Evolutionary conservation across 2,113 vertebrate species (phyloP).

Genomic region (Cisticola juncidis): DNA sequence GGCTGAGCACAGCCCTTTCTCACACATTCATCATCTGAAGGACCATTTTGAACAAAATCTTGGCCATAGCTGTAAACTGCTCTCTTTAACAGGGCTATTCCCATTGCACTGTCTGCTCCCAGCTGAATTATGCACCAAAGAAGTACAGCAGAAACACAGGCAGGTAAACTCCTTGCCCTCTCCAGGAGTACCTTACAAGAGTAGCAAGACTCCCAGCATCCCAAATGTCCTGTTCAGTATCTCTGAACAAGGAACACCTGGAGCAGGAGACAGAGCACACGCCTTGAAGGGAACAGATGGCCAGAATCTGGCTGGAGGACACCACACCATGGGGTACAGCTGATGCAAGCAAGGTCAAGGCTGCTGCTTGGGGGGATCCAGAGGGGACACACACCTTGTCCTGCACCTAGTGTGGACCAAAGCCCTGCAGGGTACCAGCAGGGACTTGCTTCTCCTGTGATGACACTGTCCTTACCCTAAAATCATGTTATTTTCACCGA

Average conservation of each 20-base stretch:
- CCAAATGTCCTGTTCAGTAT: neutral
- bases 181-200: neutral
- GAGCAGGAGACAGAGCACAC: neutral
- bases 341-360: neutral
- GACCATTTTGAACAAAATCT: neutral
- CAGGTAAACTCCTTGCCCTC: neutral
- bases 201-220: neutral
- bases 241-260: neutral
- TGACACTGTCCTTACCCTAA: neutral
- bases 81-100: neutral
- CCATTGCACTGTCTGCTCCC: neutral
- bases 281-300: neutral
- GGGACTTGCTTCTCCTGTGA: neutral
- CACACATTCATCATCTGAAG: neutral
- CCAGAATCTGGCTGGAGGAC: neutral
- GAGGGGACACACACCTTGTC: fast-evolving
- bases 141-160: neutral
- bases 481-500: neutral
- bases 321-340: fast-evolving
- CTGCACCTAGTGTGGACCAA: neutral
- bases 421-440: fast-evolving
- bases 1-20: neutral
- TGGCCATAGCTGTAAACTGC: neutral
- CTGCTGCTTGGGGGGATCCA: neutral
- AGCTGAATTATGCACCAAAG: neutral